A percentile compares a stretch with the other conserved stretches of the same genome.
These are phyloP conservation scores for Fratercula arctica DNA, from an alignment of 2,797 vertebrate species.

Conservation along the genomic window DNA sequence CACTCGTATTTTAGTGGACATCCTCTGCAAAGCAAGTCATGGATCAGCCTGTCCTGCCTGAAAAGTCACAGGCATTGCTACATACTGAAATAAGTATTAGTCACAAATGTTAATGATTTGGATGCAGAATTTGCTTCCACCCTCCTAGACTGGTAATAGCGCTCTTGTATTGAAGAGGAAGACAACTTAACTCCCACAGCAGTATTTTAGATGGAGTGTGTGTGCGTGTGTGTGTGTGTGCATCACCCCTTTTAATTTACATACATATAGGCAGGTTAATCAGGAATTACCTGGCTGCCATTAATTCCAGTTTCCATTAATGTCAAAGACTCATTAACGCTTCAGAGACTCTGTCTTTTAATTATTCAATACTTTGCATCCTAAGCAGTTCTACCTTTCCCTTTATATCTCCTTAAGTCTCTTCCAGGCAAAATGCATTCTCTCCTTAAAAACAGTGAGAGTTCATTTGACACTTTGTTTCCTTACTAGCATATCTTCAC, in stretches of 20 bases:
- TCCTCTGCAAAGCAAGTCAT: not conserved
- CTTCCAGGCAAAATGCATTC: not conserved
- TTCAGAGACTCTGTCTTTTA: conserved; percentile 2
- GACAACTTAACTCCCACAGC: not conserved
- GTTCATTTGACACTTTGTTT: not conserved
- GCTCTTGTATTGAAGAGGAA: not conserved
- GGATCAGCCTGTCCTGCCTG: not conserved
- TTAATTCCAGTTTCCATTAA: conserved; percentile 25
- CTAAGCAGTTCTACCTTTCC: not conserved
- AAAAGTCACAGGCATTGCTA: not conserved
- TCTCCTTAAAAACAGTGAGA: not conserved
- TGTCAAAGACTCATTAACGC: not conserved
- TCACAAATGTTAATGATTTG: not conserved
- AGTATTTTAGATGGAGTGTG: not conserved
- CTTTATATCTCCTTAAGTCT: not conserved
- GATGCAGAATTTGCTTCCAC: not conserved
- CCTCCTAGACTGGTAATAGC: not conserved
- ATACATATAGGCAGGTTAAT: conserved; percentile 15
- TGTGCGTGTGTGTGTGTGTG: not conserved
- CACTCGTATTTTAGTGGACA: not conserved
- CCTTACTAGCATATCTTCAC: not conserved
- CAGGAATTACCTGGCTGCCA: conserved; percentile 51
- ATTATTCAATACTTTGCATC: conserved; percentile 23
- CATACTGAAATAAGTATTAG: not conserved
- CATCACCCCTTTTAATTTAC: not conserved